Conservation (phyloP, 2,888 invertebrate species). For the Tricholauxania praeusta region DNA sequence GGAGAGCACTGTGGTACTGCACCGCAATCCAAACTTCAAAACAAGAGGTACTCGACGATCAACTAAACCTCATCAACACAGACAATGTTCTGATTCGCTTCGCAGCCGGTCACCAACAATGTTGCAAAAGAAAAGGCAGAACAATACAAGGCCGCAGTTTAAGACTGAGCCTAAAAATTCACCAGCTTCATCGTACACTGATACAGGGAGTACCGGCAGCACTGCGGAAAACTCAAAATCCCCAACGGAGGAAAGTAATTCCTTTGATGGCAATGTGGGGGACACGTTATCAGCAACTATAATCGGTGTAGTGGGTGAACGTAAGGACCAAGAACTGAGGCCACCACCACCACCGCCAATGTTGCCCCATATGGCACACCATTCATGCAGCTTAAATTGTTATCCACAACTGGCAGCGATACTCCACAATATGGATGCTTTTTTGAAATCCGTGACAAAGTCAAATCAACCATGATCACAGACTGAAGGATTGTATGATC, state of each 20-base stretch:
- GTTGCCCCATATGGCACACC: background rate
- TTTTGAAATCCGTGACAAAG: background rate
- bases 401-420: background rate
- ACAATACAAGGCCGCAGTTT: background rate
- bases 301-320: background rate
- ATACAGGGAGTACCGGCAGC: background rate
- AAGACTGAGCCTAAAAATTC: constrained; percentile 11
- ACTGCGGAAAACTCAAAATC: constrained; percentile 24
- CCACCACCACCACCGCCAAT: constrained; percentile 15
- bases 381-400: background rate
- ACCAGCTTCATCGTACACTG: background rate
- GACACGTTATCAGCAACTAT: background rate
- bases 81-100: background rate
- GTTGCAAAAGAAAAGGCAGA: background rate
- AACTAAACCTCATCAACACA: background rate
- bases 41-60: constrained; percentile 33
- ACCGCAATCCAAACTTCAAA: constrained; percentile 39
- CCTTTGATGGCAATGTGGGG: constrained; percentile 25
- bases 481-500: too few species aligned
- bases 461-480: too few species aligned
- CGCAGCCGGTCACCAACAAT: background rate
- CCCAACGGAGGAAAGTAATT: constrained; percentile 34
- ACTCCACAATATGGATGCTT: constrained; percentile 16
- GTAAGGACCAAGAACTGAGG: constrained; percentile 10
- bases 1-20: constrained; percentile 35